Evolutionary conservation across 2,113 vertebrate species (phyloP), one percentile per base, ranked within the genome.

Genomic region (Indicator indicator): DNA sequence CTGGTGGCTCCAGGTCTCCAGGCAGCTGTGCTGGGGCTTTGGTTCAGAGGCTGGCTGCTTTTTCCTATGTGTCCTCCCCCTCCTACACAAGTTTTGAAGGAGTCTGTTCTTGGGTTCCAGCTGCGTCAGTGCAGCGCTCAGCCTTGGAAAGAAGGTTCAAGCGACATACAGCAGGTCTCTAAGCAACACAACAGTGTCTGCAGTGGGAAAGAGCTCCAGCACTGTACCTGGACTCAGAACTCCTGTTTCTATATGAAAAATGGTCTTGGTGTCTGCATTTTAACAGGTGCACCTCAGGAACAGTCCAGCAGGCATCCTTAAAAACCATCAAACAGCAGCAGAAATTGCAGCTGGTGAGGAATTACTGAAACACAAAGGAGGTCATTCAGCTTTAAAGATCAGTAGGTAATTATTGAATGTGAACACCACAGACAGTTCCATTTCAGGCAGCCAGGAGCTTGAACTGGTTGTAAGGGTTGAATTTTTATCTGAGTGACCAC

Each of bases 1-100:
- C 74, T 92, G 20, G 27, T 93, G 93, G 74, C 64, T 95, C 82
- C 91, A 80, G 79, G 71, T 89, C 89, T 89, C 69, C 46, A 58
- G 44, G 73, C 77, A 91, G 28, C 28, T 63, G 69, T 32, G 52
- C 4, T 89, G 24, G n/a, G 18, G 52, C 23, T 94, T 88, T 95
- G 84, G 84, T 95, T 95, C 72, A 68, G 75, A 68, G 58, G 50
- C 58, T 79, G 50, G 24, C 68, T 87, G 56, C 38, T 75, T 96
- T 94, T 91, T 58, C 44, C 30, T 65, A 67, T 48, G 18, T 5
- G 24, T 92, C 12, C 17, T 95, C 90, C 83, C 76, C 89, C 80
- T 91, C 91, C 88, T 95, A 95, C 91, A 84, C 86, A 86, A 81
- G 42, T 96, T 92, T 94, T 86, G 86, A 94, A 95, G 90, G 24